phyloP scores from a whole-genome alignment of 2,797 vertebrate species.

The Betta splendens region DNA sequence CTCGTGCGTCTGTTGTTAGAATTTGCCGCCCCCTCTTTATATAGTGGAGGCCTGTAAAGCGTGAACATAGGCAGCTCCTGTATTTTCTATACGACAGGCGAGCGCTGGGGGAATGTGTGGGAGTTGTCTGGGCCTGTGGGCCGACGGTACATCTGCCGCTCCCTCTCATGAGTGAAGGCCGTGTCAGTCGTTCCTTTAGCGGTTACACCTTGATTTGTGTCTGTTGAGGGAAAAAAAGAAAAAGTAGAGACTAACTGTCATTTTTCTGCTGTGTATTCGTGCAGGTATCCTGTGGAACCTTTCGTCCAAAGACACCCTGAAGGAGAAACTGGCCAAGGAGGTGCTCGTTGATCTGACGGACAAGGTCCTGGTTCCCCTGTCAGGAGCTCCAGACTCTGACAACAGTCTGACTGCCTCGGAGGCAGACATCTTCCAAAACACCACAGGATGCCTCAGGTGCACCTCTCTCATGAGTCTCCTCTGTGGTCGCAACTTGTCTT shows the following conservation, averaged over 20 bases:
- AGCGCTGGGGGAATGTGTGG: conserved; percentile 7
- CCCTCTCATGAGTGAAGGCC: conserved; percentile 34
- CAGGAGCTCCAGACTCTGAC: conserved; percentile 32
- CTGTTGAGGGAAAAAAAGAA: not conserved
- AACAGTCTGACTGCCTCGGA: conserved; percentile 82
- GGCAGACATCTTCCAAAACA: conserved; percentile 92
- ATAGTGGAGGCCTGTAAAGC: conserved; percentile 7
- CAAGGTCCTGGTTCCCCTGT: conserved; percentile 86
- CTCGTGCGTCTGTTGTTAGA: not conserved
- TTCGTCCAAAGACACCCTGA: conserved; percentile 93
- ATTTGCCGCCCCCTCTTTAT: not conserved
- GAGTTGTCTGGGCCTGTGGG: conserved; percentile 53
- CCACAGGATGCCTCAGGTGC: conserved; percentile 95
- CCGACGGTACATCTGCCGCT: conserved; percentile 19
- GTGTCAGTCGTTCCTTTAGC: conserved; percentile 29
- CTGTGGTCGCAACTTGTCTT: not conserved
- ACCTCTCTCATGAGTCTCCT: not conserved
- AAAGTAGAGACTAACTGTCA: too few species aligned
- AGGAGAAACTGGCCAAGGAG: conserved; percentile 87
- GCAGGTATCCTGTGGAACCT: conserved; percentile 98
- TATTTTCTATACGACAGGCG: conserved; percentile 30
- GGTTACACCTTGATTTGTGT: conserved; percentile 17
- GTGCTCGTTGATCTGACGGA: conserved; percentile 85
- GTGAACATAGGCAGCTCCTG: conserved; percentile 7
- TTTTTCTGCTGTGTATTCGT: conserved; percentile 9